Conservation (phyloP, 1,140 invertebrate genomes). For the Calephelis virginiensis region DNA sequence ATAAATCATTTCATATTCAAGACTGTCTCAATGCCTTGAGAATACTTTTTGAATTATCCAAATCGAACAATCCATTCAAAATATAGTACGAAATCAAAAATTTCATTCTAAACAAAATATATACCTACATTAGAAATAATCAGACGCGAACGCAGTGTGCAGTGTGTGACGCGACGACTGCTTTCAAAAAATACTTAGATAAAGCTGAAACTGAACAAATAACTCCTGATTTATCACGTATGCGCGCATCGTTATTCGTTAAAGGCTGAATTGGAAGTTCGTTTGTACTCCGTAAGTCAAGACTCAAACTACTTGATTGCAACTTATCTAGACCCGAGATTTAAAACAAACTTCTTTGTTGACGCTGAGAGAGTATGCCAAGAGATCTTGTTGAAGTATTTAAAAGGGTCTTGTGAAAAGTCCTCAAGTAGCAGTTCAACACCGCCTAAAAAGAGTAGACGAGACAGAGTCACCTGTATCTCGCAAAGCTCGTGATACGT, state of each 20-base stretch:
- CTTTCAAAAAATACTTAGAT: slow-evolving; percentile 33
- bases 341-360: slow-evolving; percentile 30
- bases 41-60: no score
- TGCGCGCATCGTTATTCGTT: slow-evolving; percentile 27
- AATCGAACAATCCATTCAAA: no score
- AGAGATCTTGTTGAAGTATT: slow-evolving; percentile 21
- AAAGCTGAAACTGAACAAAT: slow-evolving; percentile 2
- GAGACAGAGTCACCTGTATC: slow-evolving; percentile 24
- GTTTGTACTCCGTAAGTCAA: slow-evolving; percentile 2
- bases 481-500: slow-evolving; percentile 32
- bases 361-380: slow-evolving; percentile 30
- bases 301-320: slow-evolving; percentile 26
- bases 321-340: slow-evolving; percentile 27
- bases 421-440: no score
- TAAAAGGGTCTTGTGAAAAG: slow-evolving; percentile 15
- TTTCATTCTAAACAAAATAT: no score
- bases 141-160: no score
- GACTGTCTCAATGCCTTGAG: no score
- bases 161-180: no score
- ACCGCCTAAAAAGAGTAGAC: slow-evolving; percentile 21
- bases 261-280: slow-evolving; percentile 24
- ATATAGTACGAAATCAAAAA: no score
- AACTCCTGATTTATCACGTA: slow-evolving; percentile 26
- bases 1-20: no score
- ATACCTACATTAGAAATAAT: no score